Conservation (phyloP, 2,113 vertebrate species). For the Delphinapterus leucas region DNA sequence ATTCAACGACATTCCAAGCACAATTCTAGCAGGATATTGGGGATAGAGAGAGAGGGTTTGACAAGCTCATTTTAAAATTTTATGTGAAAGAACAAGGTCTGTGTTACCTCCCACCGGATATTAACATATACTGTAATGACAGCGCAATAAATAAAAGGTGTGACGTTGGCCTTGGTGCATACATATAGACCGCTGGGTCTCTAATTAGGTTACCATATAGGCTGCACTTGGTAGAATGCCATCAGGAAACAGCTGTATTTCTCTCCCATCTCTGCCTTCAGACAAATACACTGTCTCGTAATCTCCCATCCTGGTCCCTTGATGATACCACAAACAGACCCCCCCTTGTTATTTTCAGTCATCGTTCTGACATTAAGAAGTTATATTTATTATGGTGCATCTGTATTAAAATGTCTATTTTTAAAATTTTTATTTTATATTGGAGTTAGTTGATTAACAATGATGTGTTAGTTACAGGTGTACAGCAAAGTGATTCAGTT, state of each 20-base stretch:
- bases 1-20: neutral
- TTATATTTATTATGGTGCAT: neutral
- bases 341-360: neutral
- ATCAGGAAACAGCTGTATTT: neutral
- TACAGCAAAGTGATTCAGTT: neutral
- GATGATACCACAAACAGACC: neutral
- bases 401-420: neutral
- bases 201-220: neutral
- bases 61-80: slow-evolving; percentile 10
- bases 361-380: neutral
- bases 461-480: neutral
- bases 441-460: neutral
- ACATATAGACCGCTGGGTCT: neutral
- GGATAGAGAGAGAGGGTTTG: neutral
- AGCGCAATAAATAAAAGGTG: neutral
- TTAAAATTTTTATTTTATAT: neutral
- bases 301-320: too few species aligned
- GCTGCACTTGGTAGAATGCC: neutral
- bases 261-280: neutral
- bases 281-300: neutral
- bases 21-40: neutral
- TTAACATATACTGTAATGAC: neutral
- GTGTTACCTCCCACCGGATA: neutral
- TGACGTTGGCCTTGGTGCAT: neutral
- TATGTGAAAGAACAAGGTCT: neutral